Percentiles rank a stretch among this genome's conserved stretches.
Conservation (phyloP, 2,888 invertebrate genomes). For the Leptopilina drosophilae region DNA sequence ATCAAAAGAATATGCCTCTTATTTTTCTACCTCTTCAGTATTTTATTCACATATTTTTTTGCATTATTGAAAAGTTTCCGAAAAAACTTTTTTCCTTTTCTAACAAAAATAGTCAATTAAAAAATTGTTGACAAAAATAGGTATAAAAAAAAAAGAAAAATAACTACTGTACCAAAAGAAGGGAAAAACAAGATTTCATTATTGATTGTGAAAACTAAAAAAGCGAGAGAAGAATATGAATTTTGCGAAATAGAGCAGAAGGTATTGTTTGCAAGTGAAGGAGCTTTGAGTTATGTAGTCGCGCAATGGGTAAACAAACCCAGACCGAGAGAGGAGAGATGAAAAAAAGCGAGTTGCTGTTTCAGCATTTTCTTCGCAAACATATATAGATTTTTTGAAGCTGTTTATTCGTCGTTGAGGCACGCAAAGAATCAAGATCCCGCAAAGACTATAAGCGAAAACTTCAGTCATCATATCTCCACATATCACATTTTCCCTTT, state of each 20-base stretch:
- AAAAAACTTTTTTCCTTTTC: no score
- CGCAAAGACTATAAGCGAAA: neutral
- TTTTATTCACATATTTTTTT: neutral
- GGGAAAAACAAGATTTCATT: neutral
- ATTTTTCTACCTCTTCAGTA: neutral
- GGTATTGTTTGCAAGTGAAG: neutral
- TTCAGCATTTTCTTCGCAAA: conserved; percentile 39
- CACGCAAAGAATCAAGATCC: conserved; percentile 14
- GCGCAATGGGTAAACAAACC: conserved; percentile 23
- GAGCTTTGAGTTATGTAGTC: conserved; percentile 1
- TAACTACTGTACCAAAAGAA: neutral
- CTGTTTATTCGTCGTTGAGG: conserved; percentile 15
- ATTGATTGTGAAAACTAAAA: neutral
- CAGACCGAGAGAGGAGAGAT: neutral
- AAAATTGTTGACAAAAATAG: no score
- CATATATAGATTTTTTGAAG: neutral
- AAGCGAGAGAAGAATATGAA: neutral
- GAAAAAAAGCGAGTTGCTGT: neutral
- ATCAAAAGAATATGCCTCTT: conserved; percentile 17
- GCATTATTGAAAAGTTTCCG: neutral
- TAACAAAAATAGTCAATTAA: no score
- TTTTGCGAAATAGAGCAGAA: conserved; percentile 13
- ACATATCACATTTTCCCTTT: conserved; percentile 14
- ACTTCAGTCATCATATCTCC: neutral
- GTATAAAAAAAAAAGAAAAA: neutral